Percentiles rank a stretch among this genome's conserved stretches.
These are phyloP conservation scores for Salpingus planirostris DNA, from an alignment of 2,888 invertebrate genomes.

Conservation along the genomic window DNA sequence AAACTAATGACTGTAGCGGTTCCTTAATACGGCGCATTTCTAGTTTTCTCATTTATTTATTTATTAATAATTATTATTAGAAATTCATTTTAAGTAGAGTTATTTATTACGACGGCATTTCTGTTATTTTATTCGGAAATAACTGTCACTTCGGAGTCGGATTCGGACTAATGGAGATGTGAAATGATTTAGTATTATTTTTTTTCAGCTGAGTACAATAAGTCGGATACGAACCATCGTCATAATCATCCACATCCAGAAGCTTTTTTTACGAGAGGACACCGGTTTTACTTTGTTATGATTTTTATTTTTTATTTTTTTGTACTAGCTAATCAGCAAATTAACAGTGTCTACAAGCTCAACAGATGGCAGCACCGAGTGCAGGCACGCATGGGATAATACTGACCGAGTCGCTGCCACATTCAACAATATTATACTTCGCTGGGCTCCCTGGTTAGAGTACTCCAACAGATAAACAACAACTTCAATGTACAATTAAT, in stretches of 20 bases:
- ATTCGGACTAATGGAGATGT: constrained; percentile 31
- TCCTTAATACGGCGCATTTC: constrained; percentile 16
- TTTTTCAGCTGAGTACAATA: constrained; percentile 18
- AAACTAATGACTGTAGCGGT: constrained; percentile 35
- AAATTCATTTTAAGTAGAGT: too few relatives aligned
- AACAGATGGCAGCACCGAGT: constrained; percentile 37
- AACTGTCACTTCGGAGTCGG: constrained; percentile 32
- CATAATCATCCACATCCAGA: constrained; percentile 31
- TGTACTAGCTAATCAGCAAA: constrained; percentile 26
- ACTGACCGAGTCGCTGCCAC: constrained; percentile 40
- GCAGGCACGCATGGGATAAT: constrained; percentile 41
- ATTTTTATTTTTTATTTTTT: constrained; percentile 11
- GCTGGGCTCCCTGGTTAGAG: too few relatives aligned
- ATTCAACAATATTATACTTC: constrained; percentile 36
- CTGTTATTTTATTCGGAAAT: too few relatives aligned
- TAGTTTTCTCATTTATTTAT: too few relatives aligned
- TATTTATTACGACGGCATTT: too few relatives aligned
- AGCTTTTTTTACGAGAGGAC: constrained; percentile 30
- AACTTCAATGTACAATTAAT: constrained; percentile 38
- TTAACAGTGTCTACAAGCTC: constrained; percentile 30
- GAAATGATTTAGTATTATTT: constrained; percentile 27
- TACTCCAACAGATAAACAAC: constrained; percentile 38
- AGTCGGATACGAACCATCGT: constrained; percentile 23
- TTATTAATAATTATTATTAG: too few relatives aligned
- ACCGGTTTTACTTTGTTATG: constrained; percentile 6